Conservation (phyloP, 2,888 invertebrate species). For the Buathra laborator region DNA sequence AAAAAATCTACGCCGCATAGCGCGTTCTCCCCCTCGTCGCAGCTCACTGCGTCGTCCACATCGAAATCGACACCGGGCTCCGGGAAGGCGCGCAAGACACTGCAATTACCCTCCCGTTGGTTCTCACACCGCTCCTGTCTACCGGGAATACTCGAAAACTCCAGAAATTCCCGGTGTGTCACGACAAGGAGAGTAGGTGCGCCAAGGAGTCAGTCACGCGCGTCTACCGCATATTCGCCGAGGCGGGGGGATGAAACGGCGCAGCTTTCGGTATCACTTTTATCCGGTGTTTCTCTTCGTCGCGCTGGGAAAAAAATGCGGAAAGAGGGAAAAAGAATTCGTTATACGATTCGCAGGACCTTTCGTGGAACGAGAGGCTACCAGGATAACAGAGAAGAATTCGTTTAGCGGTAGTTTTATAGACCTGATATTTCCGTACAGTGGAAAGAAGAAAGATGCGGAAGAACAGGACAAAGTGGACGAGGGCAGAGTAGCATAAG, state of each 20-base stretch:
- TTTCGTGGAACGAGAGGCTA: constrained; percentile 23
- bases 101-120: constrained; percentile 1
- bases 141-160: constrained; percentile 29
- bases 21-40: background rate
- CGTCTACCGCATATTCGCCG: background rate
- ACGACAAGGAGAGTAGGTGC: constrained; percentile 30
- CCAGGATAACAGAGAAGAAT: constrained; percentile 39
- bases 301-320: background rate
- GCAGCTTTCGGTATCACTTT: background rate
- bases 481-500: constrained; percentile 25
- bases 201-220: constrained; percentile 27
- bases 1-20: background rate
- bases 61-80: constrained; percentile 14
- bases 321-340: constrained; percentile 1
- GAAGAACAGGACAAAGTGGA: constrained; percentile 32
- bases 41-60: background rate
- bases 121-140: background rate
- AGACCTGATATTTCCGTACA: background rate
- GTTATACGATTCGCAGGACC: constrained; percentile 23
- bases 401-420: background rate
- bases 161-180: constrained; percentile 47
- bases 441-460: constrained; percentile 12
- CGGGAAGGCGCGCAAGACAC: background rate
- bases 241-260: background rate
- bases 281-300: background rate